Evolutionary conservation across 1,140 invertebrate species (phyloP), one percentile per base, ranked within the genome.

Genomic region (Ceratina japonica): DNA sequence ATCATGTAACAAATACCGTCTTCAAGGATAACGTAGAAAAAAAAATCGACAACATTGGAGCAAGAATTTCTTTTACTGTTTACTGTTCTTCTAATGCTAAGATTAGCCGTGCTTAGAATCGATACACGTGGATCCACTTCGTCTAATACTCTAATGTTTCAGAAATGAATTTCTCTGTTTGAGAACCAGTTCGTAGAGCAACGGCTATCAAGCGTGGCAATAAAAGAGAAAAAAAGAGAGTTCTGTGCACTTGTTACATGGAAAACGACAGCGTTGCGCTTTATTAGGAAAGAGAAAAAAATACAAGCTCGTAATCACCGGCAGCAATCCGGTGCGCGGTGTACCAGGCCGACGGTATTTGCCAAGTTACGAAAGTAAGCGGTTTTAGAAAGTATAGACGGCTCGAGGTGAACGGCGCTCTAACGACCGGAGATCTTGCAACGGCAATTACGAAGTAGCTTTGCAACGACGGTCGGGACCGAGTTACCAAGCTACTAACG

Each of bases 311-410:
- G 59, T 56, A 80, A 75, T 76, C 79, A 54, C 59, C 27, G 65
- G 37, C 73, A 70, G 54, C 59, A 58, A 66, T 64, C 27, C 54
- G 77, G 52, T 78, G 75, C 70, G 37, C 52, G 63, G 69, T 44
- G 37, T 56, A 82, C 65, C 73, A 79, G 62, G 75, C 71, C 58
- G 65, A 75, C 71, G 75, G 81, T 83, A 85, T 83, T 86, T 83
- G 81, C 74, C 59, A 86, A 87, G 84, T 92, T 92, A 90, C 89
- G 91, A 92, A 92, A 92, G 90, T 91, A 91, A 91, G 90, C 89
- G 91, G 87, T 87, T 92, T 92, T 92, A 92, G 92, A 92, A 92
- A 92, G 92, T 92, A 90, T 87, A 90, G 90, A 89, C 62, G 76
- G 72, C 78, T 76, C 87, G 89, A 86, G 85, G 90, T 91, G 90